phyloP scores from a whole-genome alignment of 2,797 vertebrate species.

The Crenichthys baileyi region DNA sequence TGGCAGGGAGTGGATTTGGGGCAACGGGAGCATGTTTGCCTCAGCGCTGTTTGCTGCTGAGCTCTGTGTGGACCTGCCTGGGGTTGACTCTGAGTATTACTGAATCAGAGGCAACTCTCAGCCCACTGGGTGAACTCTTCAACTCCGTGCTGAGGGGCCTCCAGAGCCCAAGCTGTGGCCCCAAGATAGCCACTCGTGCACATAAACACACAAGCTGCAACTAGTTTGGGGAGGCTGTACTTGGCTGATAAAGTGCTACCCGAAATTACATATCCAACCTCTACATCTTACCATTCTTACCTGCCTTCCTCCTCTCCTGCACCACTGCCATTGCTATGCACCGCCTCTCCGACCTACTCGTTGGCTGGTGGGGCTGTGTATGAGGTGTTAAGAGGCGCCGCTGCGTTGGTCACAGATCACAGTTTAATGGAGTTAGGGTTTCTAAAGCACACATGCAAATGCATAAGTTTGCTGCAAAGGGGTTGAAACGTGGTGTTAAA shows the following conservation, averaged over 20 bases:
- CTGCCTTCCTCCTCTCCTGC: slow-evolving; percentile 4
- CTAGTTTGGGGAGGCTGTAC: slow-evolving; percentile 56
- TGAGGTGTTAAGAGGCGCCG: slow-evolving; percentile 32
- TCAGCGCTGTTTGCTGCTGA: slow-evolving; percentile 42
- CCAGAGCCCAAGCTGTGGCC: slow-evolving; percentile 56
- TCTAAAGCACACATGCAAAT: slow-evolving; percentile 7
- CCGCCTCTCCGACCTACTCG: slow-evolving; percentile 20
- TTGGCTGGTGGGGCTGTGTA: slow-evolving; percentile 11
- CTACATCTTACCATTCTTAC: slow-evolving; percentile 40
- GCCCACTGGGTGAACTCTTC: slow-evolving; percentile 74
- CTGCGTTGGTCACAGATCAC: slow-evolving; percentile 32
- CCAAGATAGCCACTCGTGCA: slow-evolving; percentile 49
- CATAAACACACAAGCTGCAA: slow-evolving; percentile 56
- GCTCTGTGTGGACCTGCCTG: slow-evolving; percentile 50
- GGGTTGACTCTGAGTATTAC: slow-evolving; percentile 54
- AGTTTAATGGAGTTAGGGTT: slow-evolving; percentile 40
- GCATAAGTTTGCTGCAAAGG: neutral
- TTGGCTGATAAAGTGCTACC: slow-evolving; percentile 71
- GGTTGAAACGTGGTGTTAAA: slow-evolving; percentile 9
- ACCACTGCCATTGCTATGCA: neutral
- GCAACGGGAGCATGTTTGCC: slow-evolving; percentile 9
- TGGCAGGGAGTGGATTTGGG: neutral
- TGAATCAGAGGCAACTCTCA: slow-evolving; percentile 57
- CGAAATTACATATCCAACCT: slow-evolving; percentile 49
- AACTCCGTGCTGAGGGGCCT: slow-evolving; percentile 64